Conservation (phyloP, 2,888 invertebrate genomes). For the Bibio marci region DNA sequence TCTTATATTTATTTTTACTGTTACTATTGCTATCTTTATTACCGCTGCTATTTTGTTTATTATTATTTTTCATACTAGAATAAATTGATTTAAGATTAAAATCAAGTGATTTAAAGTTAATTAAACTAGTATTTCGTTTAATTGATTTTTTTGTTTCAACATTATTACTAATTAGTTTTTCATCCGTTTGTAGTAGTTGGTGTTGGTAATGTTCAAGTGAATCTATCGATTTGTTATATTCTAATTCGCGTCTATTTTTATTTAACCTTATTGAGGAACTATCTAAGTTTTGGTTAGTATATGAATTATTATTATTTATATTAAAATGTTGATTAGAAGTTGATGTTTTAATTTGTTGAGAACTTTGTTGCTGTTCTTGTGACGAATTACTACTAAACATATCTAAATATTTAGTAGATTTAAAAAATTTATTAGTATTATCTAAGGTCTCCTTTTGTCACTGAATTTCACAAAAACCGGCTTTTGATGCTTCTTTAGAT, state of each 20-base stretch:
- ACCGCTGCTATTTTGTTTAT: conserved; percentile 8
- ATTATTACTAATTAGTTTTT: background rate
- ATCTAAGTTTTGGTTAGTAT: conserved; percentile 17
- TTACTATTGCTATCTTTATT: conserved; percentile 2
- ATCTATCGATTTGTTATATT: conserved; percentile 6
- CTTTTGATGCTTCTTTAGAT: conserved; percentile 45
- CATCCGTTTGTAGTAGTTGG: background rate
- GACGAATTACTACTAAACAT: conserved; percentile 10
- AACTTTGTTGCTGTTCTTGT: background rate
- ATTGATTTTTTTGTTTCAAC: conserved; percentile 8
- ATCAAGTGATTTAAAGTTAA: conserved; percentile 28
- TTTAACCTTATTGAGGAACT: conserved; percentile 17
- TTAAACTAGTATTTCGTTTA: conserved; percentile 16
- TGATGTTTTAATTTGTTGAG: conserved; percentile 8
- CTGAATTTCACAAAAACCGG: conserved; percentile 59
- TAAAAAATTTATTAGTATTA: conserved; percentile 32
- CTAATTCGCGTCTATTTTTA: conserved; percentile 4
- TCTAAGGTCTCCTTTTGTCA: conserved; percentile 47
- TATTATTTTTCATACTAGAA: conserved; percentile 19
- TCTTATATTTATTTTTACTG: background rate
- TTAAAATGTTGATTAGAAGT: conserved; percentile 13
- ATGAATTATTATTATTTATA: conserved; percentile 7
- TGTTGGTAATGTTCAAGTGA: background rate
- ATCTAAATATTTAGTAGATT: conserved; percentile 21
- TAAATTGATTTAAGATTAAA: conserved; percentile 28